Evolutionary conservation across 2,888 invertebrate species (phyloP), one percentile per base, ranked within the genome.

Genomic region (Apeira syringaria): DNA sequence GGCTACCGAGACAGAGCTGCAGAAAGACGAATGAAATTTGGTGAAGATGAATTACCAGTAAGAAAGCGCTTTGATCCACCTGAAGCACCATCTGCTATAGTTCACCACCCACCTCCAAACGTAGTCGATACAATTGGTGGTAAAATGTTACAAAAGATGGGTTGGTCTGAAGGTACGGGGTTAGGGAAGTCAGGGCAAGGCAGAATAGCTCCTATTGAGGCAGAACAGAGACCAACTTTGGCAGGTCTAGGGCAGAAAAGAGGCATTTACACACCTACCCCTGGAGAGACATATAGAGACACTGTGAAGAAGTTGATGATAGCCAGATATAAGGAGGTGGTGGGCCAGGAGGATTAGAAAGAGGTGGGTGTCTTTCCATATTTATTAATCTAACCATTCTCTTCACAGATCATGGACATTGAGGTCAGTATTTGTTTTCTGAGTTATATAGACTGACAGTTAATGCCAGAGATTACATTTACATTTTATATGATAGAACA

Each of bases 121-220:
- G 96, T 59, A 0, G 94, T 96, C 0, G 97, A 96, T 58, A 98
- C 98, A 62, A 96, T 99, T 45, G 99, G 99, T 4, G 99, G 96
- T 72, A 95, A 97, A 71, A 91, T 99, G 78, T 80, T 99, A 52
- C 98, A 99, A 80, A 98, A 98, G 84, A 99, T 99, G 99, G 99
- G 99, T 2, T 99, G 99, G 99, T 95, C 95, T 3, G 98, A 98
- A 74, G 99, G 99, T 0, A 94, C 97, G 88, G 99, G 99, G 0
- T 88, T 99, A 11, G 99, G 99, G 0, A 96, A 96, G 74, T 92
- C 93, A 37, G 97, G 97, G 72, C 99, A 99, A 81, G 99, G 98
- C 7, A 91, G 97, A 62, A 96, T 97, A 12, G 96, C 96, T 37
- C 98, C 98, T 31, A 97, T 99, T 52, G 96, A 98, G 91, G 96